These are phyloP conservation scores for Apodemia zela DNA, from an alignment of 2,888 invertebrate species.

Conservation along the genomic window DNA sequence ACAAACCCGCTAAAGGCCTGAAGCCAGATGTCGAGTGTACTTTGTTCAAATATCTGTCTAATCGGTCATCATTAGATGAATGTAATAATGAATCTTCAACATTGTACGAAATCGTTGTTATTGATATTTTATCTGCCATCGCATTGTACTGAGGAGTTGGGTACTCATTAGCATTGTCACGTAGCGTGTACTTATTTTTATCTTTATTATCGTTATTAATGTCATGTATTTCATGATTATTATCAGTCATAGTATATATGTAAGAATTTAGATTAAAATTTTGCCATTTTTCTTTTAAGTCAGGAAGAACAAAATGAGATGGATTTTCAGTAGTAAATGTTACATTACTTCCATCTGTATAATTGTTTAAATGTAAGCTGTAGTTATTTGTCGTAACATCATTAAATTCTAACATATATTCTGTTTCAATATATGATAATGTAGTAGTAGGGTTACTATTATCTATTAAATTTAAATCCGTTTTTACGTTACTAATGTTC, in stretches of 20 bases:
- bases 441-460: background rate
- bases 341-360: background rate
- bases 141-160: slow-evolving; percentile 44
- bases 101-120: slow-evolving; percentile 57
- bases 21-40: slow-evolving; percentile 47
- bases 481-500: background rate
- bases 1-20: slow-evolving; percentile 65
- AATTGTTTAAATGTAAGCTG: background rate
- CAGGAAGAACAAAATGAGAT: slow-evolving; percentile 3
- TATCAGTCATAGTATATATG: slow-evolving; percentile 10
- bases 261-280: background rate
- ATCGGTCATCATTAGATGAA: slow-evolving; percentile 51
- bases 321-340: background rate
- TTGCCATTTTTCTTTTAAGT: background rate
- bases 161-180: slow-evolving; percentile 34
- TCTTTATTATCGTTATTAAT: slow-evolving; percentile 32
- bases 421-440: background rate
- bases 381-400: background rate
- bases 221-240: background rate
- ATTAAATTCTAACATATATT: background rate
- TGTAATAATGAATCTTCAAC: slow-evolving; percentile 47
- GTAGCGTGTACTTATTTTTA: slow-evolving; percentile 30
- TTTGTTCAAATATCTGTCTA: slow-evolving; percentile 49
- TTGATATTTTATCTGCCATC: slow-evolving; percentile 55
- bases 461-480: background rate